Evolutionary conservation across 2,797 vertebrate species (phyloP).

Genomic region (Enteromius viviparus): DNA sequence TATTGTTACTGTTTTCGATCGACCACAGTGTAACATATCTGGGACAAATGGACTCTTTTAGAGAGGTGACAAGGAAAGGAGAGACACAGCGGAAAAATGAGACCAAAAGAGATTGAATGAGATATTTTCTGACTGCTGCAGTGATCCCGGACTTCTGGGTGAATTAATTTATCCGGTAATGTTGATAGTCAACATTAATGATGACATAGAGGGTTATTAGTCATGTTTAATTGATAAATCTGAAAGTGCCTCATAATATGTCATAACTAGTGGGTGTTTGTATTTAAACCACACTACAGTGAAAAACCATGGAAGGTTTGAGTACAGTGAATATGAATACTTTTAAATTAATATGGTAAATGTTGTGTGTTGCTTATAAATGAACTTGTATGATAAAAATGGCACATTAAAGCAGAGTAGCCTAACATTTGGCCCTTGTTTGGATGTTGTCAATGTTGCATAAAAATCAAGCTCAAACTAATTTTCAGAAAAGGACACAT

Average conservation of each 20-base stretch:
- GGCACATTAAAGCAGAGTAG: not conserved
- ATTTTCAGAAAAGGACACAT: not conserved
- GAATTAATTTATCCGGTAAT: not conserved
- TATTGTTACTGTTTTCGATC: not conserved
- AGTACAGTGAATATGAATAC: not conserved
- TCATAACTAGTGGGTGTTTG: not conserved
- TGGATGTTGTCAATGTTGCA: not conserved
- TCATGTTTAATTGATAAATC: not conserved
- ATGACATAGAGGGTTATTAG: not conserved
- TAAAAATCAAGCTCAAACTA: not conserved
- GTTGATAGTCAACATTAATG: not conserved
- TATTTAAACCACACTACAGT: not conserved
- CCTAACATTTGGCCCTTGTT: not conserved
- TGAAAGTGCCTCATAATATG: not conserved
- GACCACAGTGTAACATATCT: conserved; percentile 14
- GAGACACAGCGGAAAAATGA: not conserved
- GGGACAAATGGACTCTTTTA: conserved; percentile 2
- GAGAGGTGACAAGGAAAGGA: conserved; percentile 6
- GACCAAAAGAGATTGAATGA: not conserved
- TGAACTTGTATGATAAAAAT: not conserved
- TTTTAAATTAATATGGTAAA: not conserved
- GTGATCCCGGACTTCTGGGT: not conserved
- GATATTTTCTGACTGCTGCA: conserved; percentile 17
- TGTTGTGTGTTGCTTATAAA: not conserved
- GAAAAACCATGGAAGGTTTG: not conserved